Conservation (phyloP, 2,888 invertebrate species). For the Dysmachus trigonus region DNA sequence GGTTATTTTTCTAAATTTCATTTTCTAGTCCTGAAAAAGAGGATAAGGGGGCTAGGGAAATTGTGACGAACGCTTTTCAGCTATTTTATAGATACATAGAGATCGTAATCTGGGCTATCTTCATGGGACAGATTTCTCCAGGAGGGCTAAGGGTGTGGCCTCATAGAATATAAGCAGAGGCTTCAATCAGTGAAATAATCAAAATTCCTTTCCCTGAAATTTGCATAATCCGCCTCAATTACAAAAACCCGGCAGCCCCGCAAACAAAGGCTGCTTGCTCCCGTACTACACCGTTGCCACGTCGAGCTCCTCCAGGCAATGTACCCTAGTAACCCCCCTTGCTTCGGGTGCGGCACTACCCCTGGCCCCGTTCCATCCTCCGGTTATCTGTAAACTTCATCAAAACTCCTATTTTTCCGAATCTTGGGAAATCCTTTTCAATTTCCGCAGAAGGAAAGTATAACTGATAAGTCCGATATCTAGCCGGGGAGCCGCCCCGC, state of each 20-base stretch:
- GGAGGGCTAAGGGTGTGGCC: neutral
- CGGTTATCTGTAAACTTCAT: conserved; percentile 18
- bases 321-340: neutral
- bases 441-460: conserved; percentile 34
- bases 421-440: conserved; percentile 35
- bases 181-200: neutral
- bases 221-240: neutral
- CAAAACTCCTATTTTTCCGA: conserved; percentile 18
- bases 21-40: neutral
- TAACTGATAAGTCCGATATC: conserved; percentile 39
- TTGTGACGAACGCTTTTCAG: neutral
- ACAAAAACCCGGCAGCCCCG: neutral
- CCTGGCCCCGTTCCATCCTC: too few relatives aligned
- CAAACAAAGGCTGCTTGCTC: neutral
- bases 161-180: neutral
- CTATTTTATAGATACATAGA: neutral
- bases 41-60: neutral
- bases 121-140: neutral
- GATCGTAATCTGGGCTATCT: neutral
- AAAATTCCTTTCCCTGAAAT: neutral
- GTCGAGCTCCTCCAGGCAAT: neutral
- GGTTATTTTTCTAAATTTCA: neutral
- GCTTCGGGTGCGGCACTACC: neutral
- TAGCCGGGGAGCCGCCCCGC: conserved; percentile 1
- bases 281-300: neutral